Base-by-base conservation (phyloP, 2,113 vertebrate genomes). In the Rissa tridactyla region DNA sequence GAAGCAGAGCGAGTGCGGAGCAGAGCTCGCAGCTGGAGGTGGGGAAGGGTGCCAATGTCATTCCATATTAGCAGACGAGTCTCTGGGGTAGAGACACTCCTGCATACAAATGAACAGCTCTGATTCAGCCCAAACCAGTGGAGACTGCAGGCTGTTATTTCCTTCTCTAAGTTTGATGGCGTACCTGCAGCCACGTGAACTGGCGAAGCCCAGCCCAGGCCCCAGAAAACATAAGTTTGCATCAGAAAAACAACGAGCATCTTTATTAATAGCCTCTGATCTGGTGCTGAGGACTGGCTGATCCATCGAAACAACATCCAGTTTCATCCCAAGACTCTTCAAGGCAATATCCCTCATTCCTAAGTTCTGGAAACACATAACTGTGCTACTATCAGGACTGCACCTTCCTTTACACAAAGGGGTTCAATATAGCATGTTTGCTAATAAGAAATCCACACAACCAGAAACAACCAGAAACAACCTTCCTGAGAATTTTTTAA, bases 1-100 rank as follows among this genome's bases (percentile, higher is more conserved):
- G 0, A 52, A 77, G 51, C 47, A 46, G 61, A 70, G 82, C 5
- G 0, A 6, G 19, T 5, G 3, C 0, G 0, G 60, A 77, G 51
- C 47, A 46, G 72, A 71, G 70, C 75, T 85, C 6, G 0, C 62
- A 49, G 60, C 86, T 38, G 72, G 91, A 73, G 66, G 36, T 42
- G 47, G 77, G 34, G 77, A 86, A 66, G 60, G 86, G 23, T 40
- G 44, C 42, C 71, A 86, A 2, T 13, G 16, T 47, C 47, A 25
- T 42, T 23, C 14, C 15, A 30, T 17, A 34, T 34, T 6, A 71
- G 51, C 49, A 78, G 75, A 34, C 38, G 6, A 34, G n/a, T 58
- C 58, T 21, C 65, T 6, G 15, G 64, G 54, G 58, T 17, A 57
- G 58, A 2, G 54, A 65, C 1, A 3, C 40, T n/a, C 55, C 27